A percentile compares a stretch with the other conserved stretches of the same genome.
Evolutionary conservation across 2,113 vertebrate genomes (phyloP).

Genomic region (Neotragus pygmaeus): DNA sequence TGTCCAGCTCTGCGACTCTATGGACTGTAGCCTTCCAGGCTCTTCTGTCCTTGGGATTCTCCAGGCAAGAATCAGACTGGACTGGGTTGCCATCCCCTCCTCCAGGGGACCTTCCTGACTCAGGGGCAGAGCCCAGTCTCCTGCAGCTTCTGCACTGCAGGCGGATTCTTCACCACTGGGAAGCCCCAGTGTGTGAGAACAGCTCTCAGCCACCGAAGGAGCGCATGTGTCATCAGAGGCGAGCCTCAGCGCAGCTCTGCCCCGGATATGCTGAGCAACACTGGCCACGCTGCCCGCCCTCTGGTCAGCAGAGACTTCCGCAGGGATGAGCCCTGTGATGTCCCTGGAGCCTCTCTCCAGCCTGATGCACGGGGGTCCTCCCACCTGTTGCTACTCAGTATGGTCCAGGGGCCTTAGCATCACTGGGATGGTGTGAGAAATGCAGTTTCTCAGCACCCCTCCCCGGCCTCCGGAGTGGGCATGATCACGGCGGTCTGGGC

Average conservation of each 20-base stretch:
- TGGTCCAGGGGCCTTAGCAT: background rate
- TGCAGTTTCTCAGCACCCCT: background rate
- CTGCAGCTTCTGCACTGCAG: background rate
- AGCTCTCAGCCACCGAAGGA: background rate
- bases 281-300: background rate
- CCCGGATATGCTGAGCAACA: fast-evolving
- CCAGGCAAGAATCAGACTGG: background rate
- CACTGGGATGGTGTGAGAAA: background rate
- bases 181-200: background rate
- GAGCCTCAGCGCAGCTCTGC: background rate
- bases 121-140: background rate
- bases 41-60: background rate
- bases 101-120: background rate
- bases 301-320: background rate
- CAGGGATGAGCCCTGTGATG: background rate
- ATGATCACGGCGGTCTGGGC: fast-evolving
- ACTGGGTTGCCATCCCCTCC: background rate
- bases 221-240: background rate
- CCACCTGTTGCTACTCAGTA: background rate
- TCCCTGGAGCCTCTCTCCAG: background rate
- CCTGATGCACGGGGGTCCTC: background rate
- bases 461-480: fast-evolving
- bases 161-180: background rate
- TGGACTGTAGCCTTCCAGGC: background rate
- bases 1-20: background rate